phyloP scores from a whole-genome alignment of 1,140 invertebrate genomes.

The Drosophila sechellia region DNA sequence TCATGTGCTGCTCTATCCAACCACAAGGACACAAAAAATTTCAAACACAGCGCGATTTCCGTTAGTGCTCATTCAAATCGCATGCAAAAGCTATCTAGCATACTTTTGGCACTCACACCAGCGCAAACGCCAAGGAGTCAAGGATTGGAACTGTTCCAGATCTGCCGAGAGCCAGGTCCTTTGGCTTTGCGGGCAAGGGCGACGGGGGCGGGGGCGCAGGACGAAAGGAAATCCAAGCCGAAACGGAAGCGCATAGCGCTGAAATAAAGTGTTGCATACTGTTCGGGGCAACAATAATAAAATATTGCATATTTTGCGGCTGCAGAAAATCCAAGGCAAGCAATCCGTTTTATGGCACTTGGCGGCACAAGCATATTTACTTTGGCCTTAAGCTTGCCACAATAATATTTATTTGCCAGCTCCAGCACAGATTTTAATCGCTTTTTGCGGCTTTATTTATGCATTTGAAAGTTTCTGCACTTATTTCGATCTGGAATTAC shows the following conservation, averaged over 20 bases:
- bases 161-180: constrained; percentile 11
- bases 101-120: constrained; percentile 63
- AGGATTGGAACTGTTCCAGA: constrained; percentile 68
- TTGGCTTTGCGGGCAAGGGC: not conserved
- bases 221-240: constrained; percentile 28
- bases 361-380: constrained; percentile 22
- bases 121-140: constrained; percentile 38
- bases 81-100: constrained; percentile 74
- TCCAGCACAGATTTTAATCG: constrained; percentile 20
- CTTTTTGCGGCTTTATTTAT: not conserved
- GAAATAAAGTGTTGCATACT: constrained; percentile 83
- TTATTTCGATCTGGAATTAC: not conserved
- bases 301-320: constrained; percentile 76
- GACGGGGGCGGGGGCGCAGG: not conserved
- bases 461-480: not conserved
- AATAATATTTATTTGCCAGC: constrained; percentile 17
- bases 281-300: constrained; percentile 79
- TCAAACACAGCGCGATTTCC: constrained; percentile 58
- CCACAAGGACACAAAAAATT: constrained; percentile 27
- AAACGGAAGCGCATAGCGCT: constrained; percentile 68
- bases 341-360: constrained; percentile 23
- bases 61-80: constrained; percentile 79
- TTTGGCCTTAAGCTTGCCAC: constrained; percentile 11
- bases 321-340: constrained; percentile 37
- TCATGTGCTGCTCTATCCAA: constrained; percentile 57